These are phyloP conservation scores for cat (Felis catus) DNA, from an alignment of 2,113 vertebrate species.

Conservation along the genomic window DNA sequence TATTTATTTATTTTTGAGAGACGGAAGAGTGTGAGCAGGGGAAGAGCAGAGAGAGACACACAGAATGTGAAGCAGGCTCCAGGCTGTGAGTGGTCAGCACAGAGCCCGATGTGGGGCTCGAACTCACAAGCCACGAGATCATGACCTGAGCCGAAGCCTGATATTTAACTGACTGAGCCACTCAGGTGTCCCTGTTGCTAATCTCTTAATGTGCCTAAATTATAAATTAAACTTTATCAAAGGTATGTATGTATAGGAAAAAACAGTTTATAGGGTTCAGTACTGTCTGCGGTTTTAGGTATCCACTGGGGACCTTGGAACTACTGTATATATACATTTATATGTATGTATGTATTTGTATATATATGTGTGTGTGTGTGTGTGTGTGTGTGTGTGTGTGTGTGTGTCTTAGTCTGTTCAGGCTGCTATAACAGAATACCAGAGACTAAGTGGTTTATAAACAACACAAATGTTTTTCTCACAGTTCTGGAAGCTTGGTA, in stretches of 20 bases:
- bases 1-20: no score
- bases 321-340: background rate
- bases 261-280: background rate
- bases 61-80: no score
- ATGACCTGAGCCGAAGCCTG: no score
- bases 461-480: background rate
- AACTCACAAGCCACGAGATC: no score
- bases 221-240: background rate
- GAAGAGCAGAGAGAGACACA: no score
- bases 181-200: background rate
- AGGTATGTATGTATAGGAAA: background rate
- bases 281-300: background rate
- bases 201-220: background rate
- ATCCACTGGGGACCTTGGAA: background rate
- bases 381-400: background rate
- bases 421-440: background rate
- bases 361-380: background rate
- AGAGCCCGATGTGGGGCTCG: no score
- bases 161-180: no score
- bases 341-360: background rate
- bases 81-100: no score
- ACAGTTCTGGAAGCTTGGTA: background rate
- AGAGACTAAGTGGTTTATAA: background rate
- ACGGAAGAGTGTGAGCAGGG: no score
- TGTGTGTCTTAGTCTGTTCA: background rate